A percentile compares a stretch with the other conserved stretches of the same genome.
These are phyloP conservation scores for Drosophila ogumai DNA, from an alignment of 1,140 invertebrate species.

Conservation along the genomic window DNA sequence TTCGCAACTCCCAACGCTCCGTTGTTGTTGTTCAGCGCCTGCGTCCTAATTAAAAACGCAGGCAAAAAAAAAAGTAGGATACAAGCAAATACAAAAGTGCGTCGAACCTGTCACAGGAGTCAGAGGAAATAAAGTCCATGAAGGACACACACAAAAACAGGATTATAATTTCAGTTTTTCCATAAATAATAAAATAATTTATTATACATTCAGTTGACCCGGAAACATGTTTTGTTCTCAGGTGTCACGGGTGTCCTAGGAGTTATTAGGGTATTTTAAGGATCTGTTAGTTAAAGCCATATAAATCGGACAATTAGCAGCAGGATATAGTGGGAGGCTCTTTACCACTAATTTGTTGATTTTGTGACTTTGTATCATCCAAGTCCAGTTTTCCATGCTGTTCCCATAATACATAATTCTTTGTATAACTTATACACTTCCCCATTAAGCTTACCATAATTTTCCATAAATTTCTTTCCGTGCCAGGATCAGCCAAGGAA, in stretches of 20 bases:
- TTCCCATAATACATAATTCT: not conserved
- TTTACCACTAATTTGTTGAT: not conserved
- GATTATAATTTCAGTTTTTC: constrained; percentile 5
- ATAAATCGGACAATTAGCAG: not conserved
- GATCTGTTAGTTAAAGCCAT: not conserved
- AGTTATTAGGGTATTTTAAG: not conserved
- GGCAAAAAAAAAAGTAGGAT: constrained; percentile 28
- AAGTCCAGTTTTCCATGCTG: not conserved
- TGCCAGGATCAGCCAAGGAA: constrained; percentile 28
- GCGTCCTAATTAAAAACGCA: constrained; percentile 67
- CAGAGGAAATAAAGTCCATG: constrained; percentile 29
- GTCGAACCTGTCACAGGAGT: constrained; percentile 61
- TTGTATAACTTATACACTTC: not conserved
- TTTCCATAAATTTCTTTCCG: constrained; percentile 1
- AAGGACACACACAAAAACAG: constrained; percentile 18
- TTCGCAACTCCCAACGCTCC: constrained; percentile 7
- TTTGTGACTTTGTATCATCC: not conserved
- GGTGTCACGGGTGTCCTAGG: not conserved
- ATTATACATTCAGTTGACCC: constrained; percentile 11
- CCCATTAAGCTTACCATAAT: not conserved
- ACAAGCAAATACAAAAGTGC: constrained; percentile 57
- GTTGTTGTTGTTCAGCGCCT: constrained; percentile 46
- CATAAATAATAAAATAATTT: constrained; percentile 4
- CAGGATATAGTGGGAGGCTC: not conserved
- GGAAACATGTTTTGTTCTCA: constrained; percentile 1